phyloP scores from a whole-genome alignment of 1,140 invertebrate species.

The Nasonia longicornis region DNA sequence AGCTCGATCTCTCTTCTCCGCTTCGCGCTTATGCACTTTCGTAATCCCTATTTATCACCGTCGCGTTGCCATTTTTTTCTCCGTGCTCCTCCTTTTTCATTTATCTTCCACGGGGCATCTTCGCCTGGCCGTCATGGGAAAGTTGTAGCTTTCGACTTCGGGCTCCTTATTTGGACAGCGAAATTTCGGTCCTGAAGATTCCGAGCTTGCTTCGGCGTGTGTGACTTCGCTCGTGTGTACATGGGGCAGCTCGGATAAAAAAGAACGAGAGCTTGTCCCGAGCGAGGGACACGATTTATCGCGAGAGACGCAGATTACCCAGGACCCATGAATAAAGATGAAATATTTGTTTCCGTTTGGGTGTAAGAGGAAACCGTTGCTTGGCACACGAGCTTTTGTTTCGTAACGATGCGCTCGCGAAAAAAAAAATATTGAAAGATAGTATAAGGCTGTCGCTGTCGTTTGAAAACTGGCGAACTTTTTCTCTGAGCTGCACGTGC shows the following conservation, averaged over 20 bases:
- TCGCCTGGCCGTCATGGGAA: not conserved
- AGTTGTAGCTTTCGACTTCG: not conserved
- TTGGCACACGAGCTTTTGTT: not conserved
- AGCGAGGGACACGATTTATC: not conserved
- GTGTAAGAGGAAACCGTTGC: no score
- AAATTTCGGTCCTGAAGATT: not conserved
- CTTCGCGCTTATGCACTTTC: not conserved
- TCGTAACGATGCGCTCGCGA: no score
- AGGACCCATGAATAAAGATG: no score
- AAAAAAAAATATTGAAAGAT: not conserved
- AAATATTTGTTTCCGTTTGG: no score
- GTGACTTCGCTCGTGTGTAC: not conserved
- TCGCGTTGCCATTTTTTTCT: slow-evolving; percentile 3
- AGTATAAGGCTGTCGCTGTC: no score
- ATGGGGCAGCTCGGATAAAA: not conserved
- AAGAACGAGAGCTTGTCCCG: not conserved
- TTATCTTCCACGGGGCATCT: not conserved
- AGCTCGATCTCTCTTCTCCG: not conserved
- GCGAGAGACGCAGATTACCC: not conserved
- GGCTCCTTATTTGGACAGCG: not conserved
- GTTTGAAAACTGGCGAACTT: not conserved
- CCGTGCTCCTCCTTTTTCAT: not conserved
- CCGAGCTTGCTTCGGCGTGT: no score
- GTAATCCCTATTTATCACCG: slow-evolving; percentile 32
- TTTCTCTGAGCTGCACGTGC: not conserved